phyloP scores from a whole-genome alignment of 2,113 vertebrate species.

The Heterocephalus glaber region DNA sequence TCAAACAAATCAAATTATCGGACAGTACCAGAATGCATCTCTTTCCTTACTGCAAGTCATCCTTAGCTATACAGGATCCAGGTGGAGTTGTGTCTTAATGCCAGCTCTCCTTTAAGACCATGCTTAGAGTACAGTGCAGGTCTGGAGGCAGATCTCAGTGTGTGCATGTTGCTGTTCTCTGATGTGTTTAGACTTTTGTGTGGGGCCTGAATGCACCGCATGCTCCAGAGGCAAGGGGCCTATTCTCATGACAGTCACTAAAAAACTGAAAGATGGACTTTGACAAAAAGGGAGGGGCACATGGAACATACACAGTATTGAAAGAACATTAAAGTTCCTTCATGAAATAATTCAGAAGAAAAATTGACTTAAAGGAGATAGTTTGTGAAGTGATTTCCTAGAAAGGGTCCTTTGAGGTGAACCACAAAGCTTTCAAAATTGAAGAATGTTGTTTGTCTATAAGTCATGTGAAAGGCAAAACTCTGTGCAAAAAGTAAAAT shows the following conservation, averaged over 20 bases:
- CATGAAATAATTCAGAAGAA: background rate
- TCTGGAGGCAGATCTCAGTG: background rate
- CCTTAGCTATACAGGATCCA: background rate
- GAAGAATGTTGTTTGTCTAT: background rate
- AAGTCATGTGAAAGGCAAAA: background rate
- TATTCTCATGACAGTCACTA: background rate
- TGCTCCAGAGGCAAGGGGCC: background rate
- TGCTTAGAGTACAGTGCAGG: fast-evolving
- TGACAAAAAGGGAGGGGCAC: background rate
- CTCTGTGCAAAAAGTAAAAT: background rate
- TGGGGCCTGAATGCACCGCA: background rate
- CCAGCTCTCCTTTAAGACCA: background rate
- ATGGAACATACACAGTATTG: background rate
- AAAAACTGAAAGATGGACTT: background rate
- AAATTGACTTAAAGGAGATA: background rate
- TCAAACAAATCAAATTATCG: slow-evolving; percentile 54
- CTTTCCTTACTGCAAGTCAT: slow-evolving; percentile 29
- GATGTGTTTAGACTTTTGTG: background rate
- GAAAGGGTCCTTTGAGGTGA: background rate
- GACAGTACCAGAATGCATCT: background rate
- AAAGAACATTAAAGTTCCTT: background rate
- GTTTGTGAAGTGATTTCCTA: background rate
- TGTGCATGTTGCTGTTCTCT: background rate
- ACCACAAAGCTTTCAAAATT: background rate
- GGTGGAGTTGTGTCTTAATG: background rate